Percentiles rank a stretch among this genome's conserved stretches.
phyloP scores from a whole-genome alignment of 2,888 invertebrate species.

The Drosophila koepferae region DNA sequence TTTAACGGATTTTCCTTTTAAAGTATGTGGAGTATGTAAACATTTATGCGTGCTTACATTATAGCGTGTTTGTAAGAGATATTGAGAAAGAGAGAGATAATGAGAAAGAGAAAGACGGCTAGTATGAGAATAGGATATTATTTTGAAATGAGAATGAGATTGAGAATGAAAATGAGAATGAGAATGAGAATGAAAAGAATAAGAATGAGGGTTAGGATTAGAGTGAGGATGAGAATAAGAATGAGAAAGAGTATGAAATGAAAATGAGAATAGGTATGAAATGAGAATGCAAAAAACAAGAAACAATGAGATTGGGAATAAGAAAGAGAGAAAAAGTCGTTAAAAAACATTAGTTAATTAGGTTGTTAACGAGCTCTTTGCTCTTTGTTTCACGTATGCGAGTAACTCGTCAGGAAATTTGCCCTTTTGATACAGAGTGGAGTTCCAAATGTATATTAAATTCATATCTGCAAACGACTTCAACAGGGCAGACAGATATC shows the following conservation, averaged over 20 bases:
- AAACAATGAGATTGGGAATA: too few relatives aligned
- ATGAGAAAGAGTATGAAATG: too few relatives aligned
- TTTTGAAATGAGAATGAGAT: background rate
- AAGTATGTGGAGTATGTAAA: conserved; percentile 3
- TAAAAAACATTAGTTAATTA: background rate
- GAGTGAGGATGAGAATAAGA: too few relatives aligned
- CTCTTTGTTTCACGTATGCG: too few relatives aligned
- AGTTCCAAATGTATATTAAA: background rate
- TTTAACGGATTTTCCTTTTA: conserved; percentile 26
- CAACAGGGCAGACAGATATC: background rate
- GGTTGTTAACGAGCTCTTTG: background rate
- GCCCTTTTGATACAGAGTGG: too few relatives aligned
- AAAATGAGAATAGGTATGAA: too few relatives aligned
- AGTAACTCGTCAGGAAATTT: too few relatives aligned
- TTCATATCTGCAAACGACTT: background rate
- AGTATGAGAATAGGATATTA: background rate
- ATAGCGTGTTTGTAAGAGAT: background rate
- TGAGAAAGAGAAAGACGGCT: background rate
- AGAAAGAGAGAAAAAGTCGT: background rate
- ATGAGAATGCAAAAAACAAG: too few relatives aligned
- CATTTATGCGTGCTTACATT: background rate
- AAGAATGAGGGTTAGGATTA: too few relatives aligned
- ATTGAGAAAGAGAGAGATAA: background rate
- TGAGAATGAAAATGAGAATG: background rate
- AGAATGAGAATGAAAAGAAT: background rate